Percentiles rank a stretch among this genome's conserved stretches.
Evolutionary conservation across 2,888 invertebrate genomes (phyloP).

Genomic region (Hirtodrosophila trivittata): DNA sequence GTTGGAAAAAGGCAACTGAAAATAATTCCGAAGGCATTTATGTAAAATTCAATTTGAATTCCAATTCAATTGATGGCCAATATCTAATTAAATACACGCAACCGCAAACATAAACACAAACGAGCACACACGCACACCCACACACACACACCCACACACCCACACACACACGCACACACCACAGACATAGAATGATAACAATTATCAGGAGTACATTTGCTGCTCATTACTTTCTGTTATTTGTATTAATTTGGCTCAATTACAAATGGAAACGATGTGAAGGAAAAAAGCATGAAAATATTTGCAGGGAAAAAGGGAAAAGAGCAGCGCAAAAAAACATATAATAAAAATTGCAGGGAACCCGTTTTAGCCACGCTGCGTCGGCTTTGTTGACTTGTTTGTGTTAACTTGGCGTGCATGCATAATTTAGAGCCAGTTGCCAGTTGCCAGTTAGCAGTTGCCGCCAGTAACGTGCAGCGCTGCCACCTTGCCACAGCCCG

Average conservation of each 20-base stretch:
- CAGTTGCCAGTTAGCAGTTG: background rate
- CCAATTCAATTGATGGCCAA: conserved; percentile 62
- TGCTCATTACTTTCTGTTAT: conserved; percentile 32
- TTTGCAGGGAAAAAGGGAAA: background rate
- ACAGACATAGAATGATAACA: conserved; percentile 34
- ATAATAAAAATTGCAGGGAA: background rate
- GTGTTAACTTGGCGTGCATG: conserved; percentile 57
- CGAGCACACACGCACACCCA: background rate
- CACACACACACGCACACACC: conserved; percentile 16
- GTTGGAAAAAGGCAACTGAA: conserved; percentile 35
- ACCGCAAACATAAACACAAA: conserved; percentile 42
- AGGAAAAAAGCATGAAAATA: background rate
- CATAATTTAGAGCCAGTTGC: conserved; percentile 44
- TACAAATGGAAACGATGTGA: conserved; percentile 38
- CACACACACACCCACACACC: conserved; percentile 21
- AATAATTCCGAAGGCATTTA: conserved; percentile 62
- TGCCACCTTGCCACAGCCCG: conserved; percentile 1
- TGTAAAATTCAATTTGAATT: conserved; percentile 51
- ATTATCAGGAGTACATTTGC: conserved; percentile 45
- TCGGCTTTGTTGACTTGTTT: conserved; percentile 54
- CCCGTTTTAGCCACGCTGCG: conserved; percentile 14
- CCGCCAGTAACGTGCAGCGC: conserved; percentile 1
- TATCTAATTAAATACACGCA: conserved; percentile 69
- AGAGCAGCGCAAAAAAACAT: background rate
- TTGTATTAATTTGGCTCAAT: conserved; percentile 51